phyloP scores from a whole-genome alignment of 2,888 invertebrate species.

The Isotomurus palustris region DNA sequence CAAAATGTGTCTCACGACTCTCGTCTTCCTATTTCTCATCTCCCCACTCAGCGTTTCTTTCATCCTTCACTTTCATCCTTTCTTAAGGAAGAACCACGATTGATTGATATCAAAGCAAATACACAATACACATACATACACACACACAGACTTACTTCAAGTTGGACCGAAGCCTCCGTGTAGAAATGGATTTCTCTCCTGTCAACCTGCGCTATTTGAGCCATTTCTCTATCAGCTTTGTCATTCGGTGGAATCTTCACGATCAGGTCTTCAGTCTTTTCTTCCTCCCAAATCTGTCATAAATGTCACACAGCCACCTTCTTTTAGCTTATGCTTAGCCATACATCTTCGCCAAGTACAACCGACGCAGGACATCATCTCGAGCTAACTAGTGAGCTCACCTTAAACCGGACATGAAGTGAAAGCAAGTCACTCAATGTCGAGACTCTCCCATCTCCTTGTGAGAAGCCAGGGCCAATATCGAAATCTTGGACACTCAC shows the following conservation, averaged over 20 bases:
- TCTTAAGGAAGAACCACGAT: background rate
- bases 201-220: slow-evolving; percentile 45
- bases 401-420: slow-evolving; percentile 39
- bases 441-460: slow-evolving; percentile 36
- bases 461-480: slow-evolving; percentile 40
- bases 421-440: slow-evolving; percentile 45
- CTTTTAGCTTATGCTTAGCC: background rate
- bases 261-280: slow-evolving; percentile 45
- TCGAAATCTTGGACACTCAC: slow-evolving; percentile 36
- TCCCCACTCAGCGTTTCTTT: no score
- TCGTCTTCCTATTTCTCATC: no score
- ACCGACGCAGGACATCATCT: no score
- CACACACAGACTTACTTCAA: slow-evolving; percentile 28
- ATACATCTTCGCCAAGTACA: no score
- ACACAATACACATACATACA: background rate
- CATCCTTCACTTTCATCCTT: no score
- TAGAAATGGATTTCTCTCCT: slow-evolving; percentile 46
- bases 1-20: no score
- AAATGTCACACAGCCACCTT: no score
- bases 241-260: slow-evolving; percentile 46
- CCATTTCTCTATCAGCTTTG: slow-evolving; percentile 45
- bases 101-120: no score
- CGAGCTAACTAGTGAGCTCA: no score
- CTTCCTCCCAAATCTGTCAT: slow-evolving; percentile 20
- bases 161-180: slow-evolving; percentile 43